Conservation (phyloP, 2,888 invertebrate species). For the Dolichopus griseipennis region DNA sequence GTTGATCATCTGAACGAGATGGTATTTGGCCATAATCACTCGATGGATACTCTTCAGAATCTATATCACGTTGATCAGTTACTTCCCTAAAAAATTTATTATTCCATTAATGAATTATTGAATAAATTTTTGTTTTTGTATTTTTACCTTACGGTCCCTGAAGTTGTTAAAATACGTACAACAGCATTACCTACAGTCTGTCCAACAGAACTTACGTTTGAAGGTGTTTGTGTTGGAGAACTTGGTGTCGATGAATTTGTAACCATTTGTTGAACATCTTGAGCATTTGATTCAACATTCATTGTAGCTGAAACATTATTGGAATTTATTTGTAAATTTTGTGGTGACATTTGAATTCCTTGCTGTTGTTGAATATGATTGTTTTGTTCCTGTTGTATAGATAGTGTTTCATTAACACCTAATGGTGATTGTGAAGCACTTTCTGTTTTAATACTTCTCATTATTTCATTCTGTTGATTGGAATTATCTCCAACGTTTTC, state of each 20-base stretch:
- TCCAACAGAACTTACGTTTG: neutral
- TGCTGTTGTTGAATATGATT: slow-evolving; percentile 26
- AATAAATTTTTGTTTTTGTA: slow-evolving; percentile 2
- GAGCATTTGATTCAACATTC: neutral
- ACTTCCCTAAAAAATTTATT: slow-evolving; percentile 29
- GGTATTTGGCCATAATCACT: slow-evolving; percentile 37
- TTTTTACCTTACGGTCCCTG: slow-evolving; percentile 37
- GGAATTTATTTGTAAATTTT: slow-evolving; percentile 11
- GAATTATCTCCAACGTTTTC: neutral
- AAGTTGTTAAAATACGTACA: slow-evolving; percentile 39
- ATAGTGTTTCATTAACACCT: neutral
- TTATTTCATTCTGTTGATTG: neutral
- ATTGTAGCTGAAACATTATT: slow-evolving; percentile 15
- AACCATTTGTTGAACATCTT: slow-evolving; percentile 22
- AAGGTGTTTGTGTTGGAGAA: slow-evolving; percentile 11
- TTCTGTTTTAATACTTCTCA: neutral
- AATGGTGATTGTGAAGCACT: neutral
- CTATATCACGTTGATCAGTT: slow-evolving; percentile 33
- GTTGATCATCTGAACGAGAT: slow-evolving; percentile 32
- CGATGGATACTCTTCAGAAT: slow-evolving; percentile 28
- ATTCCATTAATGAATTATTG: neutral
- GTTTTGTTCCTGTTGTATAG: slow-evolving; percentile 29
- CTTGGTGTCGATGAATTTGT: slow-evolving; percentile 25
- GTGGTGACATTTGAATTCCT: slow-evolving; percentile 15
- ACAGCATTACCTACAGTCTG: slow-evolving; percentile 16